A percentile compares a stretch with the other conserved stretches of the same genome.
Evolutionary conservation across 2,113 vertebrate genomes (phyloP).

Genomic region (Sigmodon hispidus): DNA sequence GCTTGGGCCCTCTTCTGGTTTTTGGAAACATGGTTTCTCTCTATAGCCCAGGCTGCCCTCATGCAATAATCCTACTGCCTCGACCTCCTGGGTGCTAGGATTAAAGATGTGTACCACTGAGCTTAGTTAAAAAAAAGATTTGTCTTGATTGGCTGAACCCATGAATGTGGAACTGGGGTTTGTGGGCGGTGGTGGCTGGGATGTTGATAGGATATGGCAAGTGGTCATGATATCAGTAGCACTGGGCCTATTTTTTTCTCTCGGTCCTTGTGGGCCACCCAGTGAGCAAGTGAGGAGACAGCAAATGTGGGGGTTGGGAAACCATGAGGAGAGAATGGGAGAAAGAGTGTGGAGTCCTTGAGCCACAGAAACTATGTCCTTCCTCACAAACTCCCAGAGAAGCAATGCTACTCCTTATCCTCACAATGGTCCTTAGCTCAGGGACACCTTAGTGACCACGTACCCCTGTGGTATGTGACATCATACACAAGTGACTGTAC

Average conservation of each 20-base stretch:
- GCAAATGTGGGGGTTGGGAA: background rate
- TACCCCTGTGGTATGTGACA: rapidly evolving
- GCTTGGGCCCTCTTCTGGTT: background rate
- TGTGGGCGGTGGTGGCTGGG: background rate
- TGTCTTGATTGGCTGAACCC: background rate
- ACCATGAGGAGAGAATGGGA: rapidly evolving
- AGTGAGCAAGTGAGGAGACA: background rate
- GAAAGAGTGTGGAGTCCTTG: rapidly evolving
- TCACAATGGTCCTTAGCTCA: rapidly evolving
- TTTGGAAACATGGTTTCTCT: background rate
- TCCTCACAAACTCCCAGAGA: background rate
- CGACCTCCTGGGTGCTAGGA: background rate
- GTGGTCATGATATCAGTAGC: background rate
- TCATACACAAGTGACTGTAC: no score
- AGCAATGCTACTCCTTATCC: background rate
- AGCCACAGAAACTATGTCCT: rapidly evolving
- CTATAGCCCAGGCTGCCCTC: background rate
- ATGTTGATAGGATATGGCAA: no score
- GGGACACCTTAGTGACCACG: rapidly evolving
- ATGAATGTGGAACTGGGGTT: background rate
- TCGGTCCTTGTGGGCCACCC: rapidly evolving
- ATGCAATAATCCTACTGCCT: background rate
- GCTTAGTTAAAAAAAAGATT: background rate
- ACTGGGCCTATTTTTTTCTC: background rate
- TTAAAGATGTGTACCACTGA: background rate